phyloP scores from a whole-genome alignment of 2,888 invertebrate species.

The Ectemnius cavifrons region DNA sequence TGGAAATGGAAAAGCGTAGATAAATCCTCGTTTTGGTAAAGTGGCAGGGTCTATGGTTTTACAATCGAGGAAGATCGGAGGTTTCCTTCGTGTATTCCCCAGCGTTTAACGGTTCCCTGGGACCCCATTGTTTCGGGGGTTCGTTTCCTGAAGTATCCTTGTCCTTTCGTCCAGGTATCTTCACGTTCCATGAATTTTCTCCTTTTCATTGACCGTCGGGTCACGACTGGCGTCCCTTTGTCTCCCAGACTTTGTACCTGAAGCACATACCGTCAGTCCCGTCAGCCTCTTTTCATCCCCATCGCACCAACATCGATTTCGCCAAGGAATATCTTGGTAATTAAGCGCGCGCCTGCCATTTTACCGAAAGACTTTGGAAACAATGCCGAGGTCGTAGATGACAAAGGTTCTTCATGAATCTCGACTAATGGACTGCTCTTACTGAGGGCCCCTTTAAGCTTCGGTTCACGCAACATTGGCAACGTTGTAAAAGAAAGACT shows the following conservation, averaged over 20 bases:
- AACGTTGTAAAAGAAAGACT: no score
- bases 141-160: constrained; percentile 7
- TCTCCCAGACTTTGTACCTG: constrained; percentile 35
- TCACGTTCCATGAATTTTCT: constrained; percentile 36
- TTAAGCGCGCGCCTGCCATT: no score
- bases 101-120: constrained; percentile 17
- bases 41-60: constrained; percentile 13
- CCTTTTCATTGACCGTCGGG: constrained; percentile 16
- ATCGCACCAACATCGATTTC: background rate
- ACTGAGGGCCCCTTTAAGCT: no score
- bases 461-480: no score
- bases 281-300: no score
- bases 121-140: constrained; percentile 37
- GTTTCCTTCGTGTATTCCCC: constrained; percentile 9
- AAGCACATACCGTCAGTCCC: no score
- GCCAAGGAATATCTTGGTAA: no score
- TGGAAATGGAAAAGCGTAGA: no score
- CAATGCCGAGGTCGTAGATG: background rate
- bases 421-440: no score
- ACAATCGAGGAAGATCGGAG: constrained; percentile 15
- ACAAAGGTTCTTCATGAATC: background rate
- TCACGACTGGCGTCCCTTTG: constrained; percentile 20
- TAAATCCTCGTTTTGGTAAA: constrained; percentile 2
- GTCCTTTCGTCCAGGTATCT: constrained; percentile 26
- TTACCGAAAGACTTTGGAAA: background rate